Base-by-base conservation (phyloP, 2,113 vertebrate species). In the Cynocephalus volans region DNA sequence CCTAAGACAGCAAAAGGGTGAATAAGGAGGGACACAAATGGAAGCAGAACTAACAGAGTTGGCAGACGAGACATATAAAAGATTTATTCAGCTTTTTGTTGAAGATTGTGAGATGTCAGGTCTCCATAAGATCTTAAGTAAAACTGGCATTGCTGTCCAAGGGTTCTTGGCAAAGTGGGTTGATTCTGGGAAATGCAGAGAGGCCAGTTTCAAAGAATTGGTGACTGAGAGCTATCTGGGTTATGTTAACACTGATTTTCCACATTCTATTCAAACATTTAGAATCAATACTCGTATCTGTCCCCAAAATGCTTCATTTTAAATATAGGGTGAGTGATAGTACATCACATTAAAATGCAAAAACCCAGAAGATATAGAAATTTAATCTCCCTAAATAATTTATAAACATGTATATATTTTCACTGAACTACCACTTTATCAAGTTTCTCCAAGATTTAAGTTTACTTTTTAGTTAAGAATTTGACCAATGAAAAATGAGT, bases 271-370 rank as follows among this genome's bases (percentile, higher is more conserved):
- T 15, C 14, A 75, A 58, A 73, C 17, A 83, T 70, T 58, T 64
- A 58, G 54, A 88, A 8, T 95, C 5, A 36, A 33, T 70, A 41
- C 41, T 41, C 41, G 41, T 41, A 36, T 52, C 19, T 90, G 7
- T 83, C 26, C 26, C 31, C 79, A 88, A 95, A 81, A 80, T 84
- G 28, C 28, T 94, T 86, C 67, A n/a, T n/a, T 87, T 64, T 21
- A 81, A 82, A 77, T n/a, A 67, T 80, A 80, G 48, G 28, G 21
- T 76, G 80, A 36, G 15, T 67, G 45, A 18, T 73, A 85, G 14
- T 58, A 48, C 36, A 50, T 75, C 23, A 60, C 8, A 62, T 79
- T 88, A 52, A 81, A 72, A 87, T 82, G 6, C 14, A 92, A 24
- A 77, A 90, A 58, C 36, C 54, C 33, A n/a, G 64, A 79, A 41